A percentile compares a stretch with the other conserved stretches of the same genome.
Evolutionary conservation across 2,113 vertebrate species (phyloP).

Genomic region (Conger conger): DNA sequence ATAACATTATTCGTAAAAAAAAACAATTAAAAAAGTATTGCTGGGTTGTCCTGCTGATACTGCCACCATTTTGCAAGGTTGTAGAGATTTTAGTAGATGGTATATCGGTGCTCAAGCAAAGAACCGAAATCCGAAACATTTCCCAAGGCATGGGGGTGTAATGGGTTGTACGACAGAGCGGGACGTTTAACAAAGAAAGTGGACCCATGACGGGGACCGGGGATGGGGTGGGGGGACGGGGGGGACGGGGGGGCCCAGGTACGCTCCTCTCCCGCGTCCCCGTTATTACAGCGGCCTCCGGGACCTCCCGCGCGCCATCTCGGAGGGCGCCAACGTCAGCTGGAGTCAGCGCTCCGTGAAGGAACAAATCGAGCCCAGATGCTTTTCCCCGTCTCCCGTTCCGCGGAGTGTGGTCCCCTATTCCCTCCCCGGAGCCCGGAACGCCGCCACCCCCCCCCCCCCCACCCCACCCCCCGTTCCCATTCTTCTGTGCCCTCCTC

Average conservation of each 20-base stretch:
- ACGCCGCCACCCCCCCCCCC: not conserved
- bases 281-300: conserved; percentile 19
- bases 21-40: no score
- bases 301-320: not conserved
- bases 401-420: not conserved
- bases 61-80: not conserved
- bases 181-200: not conserved
- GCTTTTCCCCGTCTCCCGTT: not conserved
- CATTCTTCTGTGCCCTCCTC: not conserved
- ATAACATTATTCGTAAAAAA: no score
- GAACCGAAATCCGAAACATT: not conserved
- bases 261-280: not conserved
- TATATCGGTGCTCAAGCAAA: not conserved
- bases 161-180: not conserved
- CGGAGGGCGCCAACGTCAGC: conserved; percentile 28
- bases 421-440: not conserved
- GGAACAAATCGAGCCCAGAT: conserved; percentile 40
- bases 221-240: no score
- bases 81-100: not conserved
- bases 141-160: not conserved
- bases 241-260: not conserved
- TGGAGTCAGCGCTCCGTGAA: conserved; percentile 34
- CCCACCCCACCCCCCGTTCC: no score
- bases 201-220: not conserved
- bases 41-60: no score